Evolutionary conservation across 2,888 invertebrate species (phyloP), one percentile per base, ranked within the genome.

Genomic region (Pristionchus maxplancki): DNA sequence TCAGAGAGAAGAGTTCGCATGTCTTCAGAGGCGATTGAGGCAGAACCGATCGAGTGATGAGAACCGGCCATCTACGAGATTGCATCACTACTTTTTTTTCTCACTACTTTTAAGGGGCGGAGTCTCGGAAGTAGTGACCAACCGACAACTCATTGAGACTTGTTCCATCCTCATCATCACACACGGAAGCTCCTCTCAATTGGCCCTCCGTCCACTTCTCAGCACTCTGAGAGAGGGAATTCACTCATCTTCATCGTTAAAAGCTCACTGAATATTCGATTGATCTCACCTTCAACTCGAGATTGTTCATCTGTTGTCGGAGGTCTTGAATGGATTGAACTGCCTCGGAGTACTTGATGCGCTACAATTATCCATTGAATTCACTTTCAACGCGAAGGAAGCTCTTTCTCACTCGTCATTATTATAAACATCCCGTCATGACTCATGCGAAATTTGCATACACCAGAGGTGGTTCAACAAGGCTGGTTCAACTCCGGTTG

Each of bases 291-390:
- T 97, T 97, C 91, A 97, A 96, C 95, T 98, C 98, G 92, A 98
- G 96, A 94, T 97, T 97, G 15, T 98, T 97, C 89, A 99, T 97
- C 95, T 97, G 97, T 93, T 97, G 97, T 91, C 97, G 97, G 40
- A 98, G 96, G 95, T 98, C 98, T 5, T 98, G 98, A 90, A 98
- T 97, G 89, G 97, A 96, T 95, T 98, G 98, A 89, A 97, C 97
- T 94, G 97, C 97, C 95, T 99, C 99, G 89, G 98, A 97, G 94
- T 98, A 98, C 92, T 97, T 96, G 90, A 99, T 98, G 93, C 97
- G 96, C 0, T 97, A 97, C 96, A 97, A 78, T 67, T 67, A 34
- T 34, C 34, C n/a, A 62, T 62, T 62, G 15, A 50, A 28, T 28
- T 62, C 62, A 28, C 20, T 78, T 3, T 78, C 2, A 17, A n/a